Base-by-base conservation (phyloP, 1,140 invertebrate species). In the Heliconius melpomene region DNA sequence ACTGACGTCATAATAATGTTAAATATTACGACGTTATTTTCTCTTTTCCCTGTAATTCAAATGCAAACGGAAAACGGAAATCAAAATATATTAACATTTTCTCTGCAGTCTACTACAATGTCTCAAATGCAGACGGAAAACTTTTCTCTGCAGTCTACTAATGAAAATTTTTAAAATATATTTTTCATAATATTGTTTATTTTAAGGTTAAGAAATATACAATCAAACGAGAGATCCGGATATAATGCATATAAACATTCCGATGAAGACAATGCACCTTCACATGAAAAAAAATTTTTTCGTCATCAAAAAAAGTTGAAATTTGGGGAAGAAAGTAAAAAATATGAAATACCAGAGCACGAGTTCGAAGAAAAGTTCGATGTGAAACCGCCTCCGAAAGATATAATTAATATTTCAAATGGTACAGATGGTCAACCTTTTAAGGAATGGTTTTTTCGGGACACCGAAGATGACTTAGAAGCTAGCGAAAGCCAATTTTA, bases 301-400 rank as follows among this genome's bases (percentile, higher is more conserved):
- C 92, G 92, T 76, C 92, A 93, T 82, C 90, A 91, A 80, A 93
- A 93, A 74, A 91, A 89, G 70, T 83, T 89, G 38, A 83, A 81
- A 54, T 88, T 66, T 66, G 5, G 73, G 36, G 87, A 84, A 32
- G 79, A 85, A 32, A 91, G 83, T 66, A 29, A 26, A 78, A 90
- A 87, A 57, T 89, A 90, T 20, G 93, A 94, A 78, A 89, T 95
- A 77, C 95, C 95, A 1, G 94, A 95, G 82, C 95, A 96, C 79
- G 95, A 96, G 74, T 96, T 95, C 76, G 95, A 95, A 84, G 93
- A 94, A 38, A 94, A 87, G 77, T 95, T 96, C 77, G 95, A 96
- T 87, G 85, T 94, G 7, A 95, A 94, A 84, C 88, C 92, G 16
- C 94, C 90, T 0, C 85, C 88, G 23, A 95, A 95, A 78, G 72